Base-by-base conservation (phyloP, 2,113 vertebrate genomes). In the Maccullochella peelii region DNA sequence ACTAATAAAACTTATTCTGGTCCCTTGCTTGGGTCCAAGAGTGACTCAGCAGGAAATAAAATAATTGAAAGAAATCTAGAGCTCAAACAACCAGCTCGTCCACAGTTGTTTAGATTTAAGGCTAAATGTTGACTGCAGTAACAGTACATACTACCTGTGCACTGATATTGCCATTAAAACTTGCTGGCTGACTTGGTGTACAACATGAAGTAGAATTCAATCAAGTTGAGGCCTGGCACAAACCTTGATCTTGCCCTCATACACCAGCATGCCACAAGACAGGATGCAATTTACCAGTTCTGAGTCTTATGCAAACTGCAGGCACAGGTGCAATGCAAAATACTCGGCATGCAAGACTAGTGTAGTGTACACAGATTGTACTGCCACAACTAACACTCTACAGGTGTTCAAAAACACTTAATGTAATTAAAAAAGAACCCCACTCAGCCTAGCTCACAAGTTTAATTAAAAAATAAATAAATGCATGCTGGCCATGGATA, bases 251-350 rank as follows among this genome's bases (percentile, higher is more conserved):
- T 68, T 67, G 27, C 42, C 49, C 23, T 50, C 65, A 16, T 23
- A 66, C 11, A n/a, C 25, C 36, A 44, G 5, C 1, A 0, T 12
- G 40, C 47, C 12, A 61, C 30, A 57, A 30, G 2, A 8, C 16
- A 54, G 21, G 7, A 21, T 3, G 11, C 2, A 50, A 33, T 65
- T 59, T 38, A 4, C 25, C 16, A 12, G 21, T 57, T 27, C 14
- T 9, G 30, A 69, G 5, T 44, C 47, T 0, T 65, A 54, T 50
- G 38, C 77, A 80, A 62, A 79, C 12, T 36, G 55, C 70, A 49
- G 49, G 38, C 9, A 75, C 54, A 58, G 40, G 42, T 50, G 52
- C 69, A 63, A 74, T 20, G 42, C 62, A 63, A 69, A 77, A 47
- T 59, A 33, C 10, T n/a, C 27, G 1, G 14, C 42, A 52, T 42